phyloP scores from a whole-genome alignment of 2,797 vertebrate species.

The Phalanger gymnotis region DNA sequence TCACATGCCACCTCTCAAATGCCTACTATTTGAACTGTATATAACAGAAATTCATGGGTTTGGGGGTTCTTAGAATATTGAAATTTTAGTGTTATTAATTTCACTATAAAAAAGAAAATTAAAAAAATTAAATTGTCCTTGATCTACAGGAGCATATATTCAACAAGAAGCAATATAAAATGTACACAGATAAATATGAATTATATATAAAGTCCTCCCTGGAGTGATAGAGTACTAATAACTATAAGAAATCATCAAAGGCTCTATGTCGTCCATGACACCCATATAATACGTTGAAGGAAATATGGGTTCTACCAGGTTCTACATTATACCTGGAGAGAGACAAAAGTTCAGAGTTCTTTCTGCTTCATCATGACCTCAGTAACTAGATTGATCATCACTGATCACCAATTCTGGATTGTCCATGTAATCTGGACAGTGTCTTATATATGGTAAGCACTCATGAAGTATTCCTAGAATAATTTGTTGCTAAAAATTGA shows the following conservation, averaged over 20 bases:
- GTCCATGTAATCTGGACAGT: no score
- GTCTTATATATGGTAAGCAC: no score
- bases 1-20: background rate
- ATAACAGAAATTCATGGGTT: background rate
- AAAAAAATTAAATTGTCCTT: background rate
- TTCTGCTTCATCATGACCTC: background rate
- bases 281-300: background rate
- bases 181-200: background rate
- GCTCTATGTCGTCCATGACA: background rate
- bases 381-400: background rate
- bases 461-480: no score
- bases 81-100: background rate
- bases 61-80: background rate
- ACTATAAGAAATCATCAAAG: background rate
- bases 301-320: background rate
- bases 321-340: background rate
- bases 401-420: background rate
- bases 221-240: background rate
- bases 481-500: no score
- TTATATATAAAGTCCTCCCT: background rate
- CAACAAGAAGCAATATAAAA: background rate
- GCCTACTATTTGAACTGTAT: background rate
- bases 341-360: background rate
- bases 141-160: background rate
- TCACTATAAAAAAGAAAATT: background rate